These are phyloP conservation scores for Lophura nycthemera DNA, from an alignment of 2,113 vertebrate species.

Conservation along the genomic window DNA sequence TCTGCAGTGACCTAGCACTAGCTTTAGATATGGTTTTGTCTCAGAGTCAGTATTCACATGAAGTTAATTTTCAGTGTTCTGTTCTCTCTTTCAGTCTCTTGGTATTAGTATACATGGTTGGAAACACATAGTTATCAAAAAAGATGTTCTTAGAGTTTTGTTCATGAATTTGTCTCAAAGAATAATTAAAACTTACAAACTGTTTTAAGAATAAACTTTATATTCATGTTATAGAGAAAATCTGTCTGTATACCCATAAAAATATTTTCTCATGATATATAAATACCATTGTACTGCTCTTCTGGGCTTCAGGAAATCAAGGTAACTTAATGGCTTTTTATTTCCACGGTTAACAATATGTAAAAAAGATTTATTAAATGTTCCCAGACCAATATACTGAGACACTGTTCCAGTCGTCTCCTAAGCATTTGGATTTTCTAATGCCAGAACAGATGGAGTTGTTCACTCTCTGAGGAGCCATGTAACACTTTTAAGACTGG, in stretches of 20 bases:
- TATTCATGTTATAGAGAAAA: background rate
- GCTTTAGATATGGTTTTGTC: background rate
- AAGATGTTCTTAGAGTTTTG: background rate
- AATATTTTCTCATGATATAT: background rate
- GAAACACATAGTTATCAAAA: background rate
- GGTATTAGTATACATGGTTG: background rate
- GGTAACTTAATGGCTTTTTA: background rate
- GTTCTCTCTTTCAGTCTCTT: background rate
- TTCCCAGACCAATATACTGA: background rate
- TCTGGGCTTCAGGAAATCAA: background rate
- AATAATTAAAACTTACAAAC: constrained; percentile 51
- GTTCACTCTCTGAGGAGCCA: background rate
- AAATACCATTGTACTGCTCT: background rate
- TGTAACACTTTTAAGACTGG: background rate
- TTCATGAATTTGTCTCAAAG: constrained; percentile 7
- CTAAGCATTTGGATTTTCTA: background rate
- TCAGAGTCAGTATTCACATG: background rate
- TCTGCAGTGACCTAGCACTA: background rate
- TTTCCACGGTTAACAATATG: background rate
- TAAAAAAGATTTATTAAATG: background rate
- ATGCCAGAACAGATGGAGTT: background rate
- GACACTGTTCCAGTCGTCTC: background rate
- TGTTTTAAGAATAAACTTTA: background rate
- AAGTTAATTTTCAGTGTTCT: background rate
- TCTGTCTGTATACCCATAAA: background rate